Base-by-base conservation (phyloP, 2,888 invertebrate genomes). In the Camponotus fellah region DNA sequence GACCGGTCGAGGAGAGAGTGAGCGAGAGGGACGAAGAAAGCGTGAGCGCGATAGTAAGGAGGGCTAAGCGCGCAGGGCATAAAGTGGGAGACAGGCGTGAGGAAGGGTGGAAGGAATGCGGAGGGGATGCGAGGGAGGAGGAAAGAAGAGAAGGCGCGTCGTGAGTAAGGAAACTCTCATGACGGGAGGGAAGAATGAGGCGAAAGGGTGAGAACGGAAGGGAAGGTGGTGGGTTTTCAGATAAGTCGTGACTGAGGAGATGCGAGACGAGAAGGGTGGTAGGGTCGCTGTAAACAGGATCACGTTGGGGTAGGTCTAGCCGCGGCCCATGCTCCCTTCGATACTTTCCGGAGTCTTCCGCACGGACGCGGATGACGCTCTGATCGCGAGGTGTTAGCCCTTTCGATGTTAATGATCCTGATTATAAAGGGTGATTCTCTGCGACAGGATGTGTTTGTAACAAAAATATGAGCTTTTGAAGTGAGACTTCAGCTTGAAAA, bases 271-370 rank as follows among this genome's bases (percentile, higher is more conserved):
- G 75, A 68, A 74, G 72, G 66, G 60, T 65, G 69, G 77, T 80
- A 84, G 71, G 83, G 87, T 85, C 69, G 85, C 82, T 89, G 89
- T 88, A 85, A 89, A 89, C 89, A 87, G 88, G 85, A 88, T 80
- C 84, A 80, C 85, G 85, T 89, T 89, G 87, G 80, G 84, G 82
- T 85, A 88, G 89, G 85, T 89, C 85, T 80, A 74, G 32, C 62
- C 83, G 68, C 69, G 69, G 72, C 56, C 83, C 81, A 69, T 66
- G 58, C 80, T 34, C 79, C 68, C 83, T 83, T 40, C 62, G 49
- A n/a, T 66, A 80, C 58, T 46, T 81, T 62, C 79, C 49, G 64
- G 80, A 71, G 64, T 71, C 26, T 80, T 80, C 71, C 79, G 60
- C 79, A 80, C 79, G 79, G 71, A 79, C 46, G 79, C 79, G 69